Base-by-base conservation (phyloP, 1,140 invertebrate species). In the Neuroterus valhalla region DNA sequence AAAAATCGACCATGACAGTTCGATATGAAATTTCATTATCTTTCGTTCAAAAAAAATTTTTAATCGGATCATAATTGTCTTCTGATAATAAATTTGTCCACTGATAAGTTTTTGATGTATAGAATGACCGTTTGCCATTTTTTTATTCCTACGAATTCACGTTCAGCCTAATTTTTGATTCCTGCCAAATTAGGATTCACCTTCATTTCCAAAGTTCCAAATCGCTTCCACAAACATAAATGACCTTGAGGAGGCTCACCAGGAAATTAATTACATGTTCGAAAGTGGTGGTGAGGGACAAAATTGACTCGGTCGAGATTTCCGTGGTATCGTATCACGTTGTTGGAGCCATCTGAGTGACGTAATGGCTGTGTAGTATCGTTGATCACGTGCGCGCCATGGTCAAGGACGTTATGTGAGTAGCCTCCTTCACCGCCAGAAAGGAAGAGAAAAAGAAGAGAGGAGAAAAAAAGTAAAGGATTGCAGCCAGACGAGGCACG, bases 301-400 rank as follows among this genome's bases (percentile, higher is more conserved):
- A 23, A 62, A 23, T 62, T 62, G 55, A 31, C 31, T 38, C 31
- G 5, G 31, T 38, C 10, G 31, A 62, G 14, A 62, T 62, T 62
- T 62, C 55, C 55, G 23, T 31, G 23, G 55, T 62, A 31, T 62
- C 23, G 31, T 31, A 62, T 62, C 55, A 62, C 55, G 55, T 62
- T 62, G 23, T 26, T 62, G 55, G 15, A 62, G 55, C 55, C 55
- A 62, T 62, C 31, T 62, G 55, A 23, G 55, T 62, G 55, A 62
- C 55, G 55, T 62, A 62, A 62, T 38, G 8, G 5, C 55, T 48
- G 26, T 26, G 21, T n/a, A 23, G 23, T 62, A 38, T 62, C 55
- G 31, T 23, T 62, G 55, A 26, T 62, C 52, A 55, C 52, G 52
- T 55, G 52, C 50, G 21, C 21, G 21, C 31, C 55, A 62, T 31